Conservation (phyloP, 2,888 invertebrate genomes). For the Nephrotoma appendiculata region DNA sequence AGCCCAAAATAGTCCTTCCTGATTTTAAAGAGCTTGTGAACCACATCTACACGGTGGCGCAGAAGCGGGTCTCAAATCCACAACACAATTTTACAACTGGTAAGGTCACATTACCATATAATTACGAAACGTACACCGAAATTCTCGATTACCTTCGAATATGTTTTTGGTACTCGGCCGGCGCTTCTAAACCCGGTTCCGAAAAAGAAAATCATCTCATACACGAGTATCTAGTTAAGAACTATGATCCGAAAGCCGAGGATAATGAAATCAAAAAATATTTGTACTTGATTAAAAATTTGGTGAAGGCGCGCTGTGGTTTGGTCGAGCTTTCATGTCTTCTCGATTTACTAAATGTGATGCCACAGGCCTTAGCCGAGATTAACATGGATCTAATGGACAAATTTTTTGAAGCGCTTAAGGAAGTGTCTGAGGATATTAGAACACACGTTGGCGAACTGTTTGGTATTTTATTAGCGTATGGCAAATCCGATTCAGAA, state of each 20-base stretch:
- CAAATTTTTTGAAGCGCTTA: slow-evolving; percentile 35
- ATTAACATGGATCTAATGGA: slow-evolving; percentile 39
- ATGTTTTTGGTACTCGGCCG: slow-evolving; percentile 52
- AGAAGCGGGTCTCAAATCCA: slow-evolving; percentile 43
- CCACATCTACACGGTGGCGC: slow-evolving; percentile 53
- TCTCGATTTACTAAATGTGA: slow-evolving; percentile 70
- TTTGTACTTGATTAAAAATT: slow-evolving; percentile 46
- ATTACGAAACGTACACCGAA: slow-evolving; percentile 55
- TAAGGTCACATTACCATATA: slow-evolving; percentile 56
- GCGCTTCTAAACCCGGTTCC: slow-evolving; percentile 42
- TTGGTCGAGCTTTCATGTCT: slow-evolving; percentile 48
- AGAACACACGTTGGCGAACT: slow-evolving; percentile 58
- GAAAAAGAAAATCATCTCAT: slow-evolving; percentile 43
- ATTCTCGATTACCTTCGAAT: slow-evolving; percentile 63
- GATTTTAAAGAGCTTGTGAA: slow-evolving; percentile 56
- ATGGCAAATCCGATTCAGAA: slow-evolving; percentile 35
- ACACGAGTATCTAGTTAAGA: slow-evolving; percentile 42
- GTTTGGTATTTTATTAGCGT: slow-evolving; percentile 55
- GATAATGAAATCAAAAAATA: slow-evolving; percentile 50
- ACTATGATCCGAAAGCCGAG: slow-evolving; percentile 35
- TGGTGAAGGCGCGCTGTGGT: slow-evolving; percentile 54
- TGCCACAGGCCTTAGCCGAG: slow-evolving; percentile 51
- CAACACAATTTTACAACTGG: slow-evolving; percentile 45
- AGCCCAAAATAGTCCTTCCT: slow-evolving; percentile 41
- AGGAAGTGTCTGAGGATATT: slow-evolving; percentile 60